Base-by-base conservation (phyloP, 53 echinoderm and acorn worm genomes). In the Mesocentrotus franciscanus region DNA sequence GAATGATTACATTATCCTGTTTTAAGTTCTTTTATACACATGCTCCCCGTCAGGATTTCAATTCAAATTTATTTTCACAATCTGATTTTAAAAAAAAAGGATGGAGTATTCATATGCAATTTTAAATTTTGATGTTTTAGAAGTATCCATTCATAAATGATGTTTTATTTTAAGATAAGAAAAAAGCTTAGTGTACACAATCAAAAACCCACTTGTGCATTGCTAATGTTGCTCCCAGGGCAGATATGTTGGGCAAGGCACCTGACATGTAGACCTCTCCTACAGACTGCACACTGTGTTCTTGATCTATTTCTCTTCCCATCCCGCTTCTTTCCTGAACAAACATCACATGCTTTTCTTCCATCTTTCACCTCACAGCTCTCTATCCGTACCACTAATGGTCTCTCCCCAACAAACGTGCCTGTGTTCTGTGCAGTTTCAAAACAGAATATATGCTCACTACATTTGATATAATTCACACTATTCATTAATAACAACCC, bases 321-420 rank as follows among this genome's bases (percentile, higher is more conserved):
- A n/a, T 92, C 92, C 16, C 49, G 42, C 9, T 16, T 29, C 68
- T 71, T 71, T 60, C 56, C 95, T 9, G 95, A 85, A 64, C 95
- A 94, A 8, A 94, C 95, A 55, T 94, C 95, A 27, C 95, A 94
- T 7, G 58, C 64, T 39, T 94, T 94, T 68, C 87, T 85, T 20
- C 85, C 85, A 34, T 94, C 95, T 56, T 57, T 85, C n/a, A 94
- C 71, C 70, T 94, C 95, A 15, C 9, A 2, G 27, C 26, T 49
- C 55, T 64, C 26, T 35, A 94, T 94, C 17, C 36, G 85, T 9
- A 55, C 24, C 13, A 94, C 87, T 1, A 70, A 94, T 7, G 95
- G 95, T n/a, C 68, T 61, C 87, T 94, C 68, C 16, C 95, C 95
- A 27, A 94, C 95, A 85, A 94, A 94, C 5, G 95, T 87, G 11